Evolutionary conservation across 2,888 invertebrate genomes (phyloP), one percentile per base, ranked within the genome.

Genomic region (Auanema sp.): DNA sequence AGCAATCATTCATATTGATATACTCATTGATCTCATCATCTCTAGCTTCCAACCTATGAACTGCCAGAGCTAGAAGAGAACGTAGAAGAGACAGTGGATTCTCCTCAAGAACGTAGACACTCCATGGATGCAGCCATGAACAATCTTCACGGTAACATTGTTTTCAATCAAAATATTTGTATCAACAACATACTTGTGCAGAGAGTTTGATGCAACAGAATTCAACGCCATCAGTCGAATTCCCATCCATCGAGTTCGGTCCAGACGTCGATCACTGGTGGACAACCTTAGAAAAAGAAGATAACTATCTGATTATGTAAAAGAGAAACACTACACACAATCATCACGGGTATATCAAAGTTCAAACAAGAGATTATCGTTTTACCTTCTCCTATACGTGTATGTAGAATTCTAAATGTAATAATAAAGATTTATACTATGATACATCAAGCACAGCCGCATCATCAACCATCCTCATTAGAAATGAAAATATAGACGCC

Each of bases 31-130:
- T 47, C n/a, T 25, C 18, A 47, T 23, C 43, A 12, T 1, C 16
- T 58, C 56, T 43, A 71, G 65, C 54, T 75, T 52, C 60, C 64
- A 12, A 76, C 75, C 16, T 76, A 68, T 58, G 73, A 76, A 25
- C 57, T 76, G 11, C 76, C 76, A 3, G 75, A 76, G 24, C 24
- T 76, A 53, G 76, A 76, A 25, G 75, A 75, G 53, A 60, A 64
- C 40, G 59, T 42, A 23, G 71, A 76, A 16, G 71, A 67, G 24
- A 47, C 21, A 4, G 60, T 54, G 18, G 43, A 21, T 25, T 18
- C 61, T 2, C 21, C 57, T 3, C 33, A 44, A 18, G 68, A 68
- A 24, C 33, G 68, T 24, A 25, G 68, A n/a, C 65, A 62, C 44
- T 68, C 68, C 0, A n/a, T 55, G 10, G 65, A 65, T 42, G 44